Evolutionary conservation across 1,140 invertebrate species (phyloP).

Genomic region (Euschistus heros): DNA sequence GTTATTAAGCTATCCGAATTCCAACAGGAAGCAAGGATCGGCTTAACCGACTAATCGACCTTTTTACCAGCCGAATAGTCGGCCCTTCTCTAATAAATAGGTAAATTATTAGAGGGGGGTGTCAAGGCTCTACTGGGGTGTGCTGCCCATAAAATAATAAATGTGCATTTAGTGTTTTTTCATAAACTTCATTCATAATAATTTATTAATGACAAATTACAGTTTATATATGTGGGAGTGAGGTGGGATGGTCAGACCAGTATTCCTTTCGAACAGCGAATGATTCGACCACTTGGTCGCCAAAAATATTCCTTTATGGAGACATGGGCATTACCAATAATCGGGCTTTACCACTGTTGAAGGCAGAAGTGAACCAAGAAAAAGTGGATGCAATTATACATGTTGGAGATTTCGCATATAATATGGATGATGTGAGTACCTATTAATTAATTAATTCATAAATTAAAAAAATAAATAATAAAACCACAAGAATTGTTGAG

Average conservation of each 20-base stretch:
- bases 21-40: too few species aligned
- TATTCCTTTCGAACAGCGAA: slow-evolving; percentile 64
- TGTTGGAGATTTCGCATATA: slow-evolving; percentile 93
- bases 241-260: slow-evolving; percentile 62
- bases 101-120: too few species aligned
- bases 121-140: too few species aligned
- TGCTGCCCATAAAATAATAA: too few species aligned
- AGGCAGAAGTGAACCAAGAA: slow-evolving; percentile 67
- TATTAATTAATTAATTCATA: slow-evolving; percentile 2
- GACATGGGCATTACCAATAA: slow-evolving; percentile 88
- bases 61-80: too few species aligned
- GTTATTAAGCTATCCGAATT: too few species aligned
- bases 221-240: slow-evolving; percentile 78
- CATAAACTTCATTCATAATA: too few species aligned
- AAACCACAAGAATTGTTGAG: too few species aligned
- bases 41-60: too few species aligned
- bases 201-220: slow-evolving; percentile 17
- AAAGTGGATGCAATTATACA: slow-evolving; percentile 82
- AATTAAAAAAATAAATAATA: too few species aligned
- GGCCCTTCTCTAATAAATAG: too few species aligned
- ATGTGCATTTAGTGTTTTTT: too few species aligned
- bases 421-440: slow-evolving; percentile 64
- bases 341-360: slow-evolving; percentile 62
- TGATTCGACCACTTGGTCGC: slow-evolving; percentile 55
- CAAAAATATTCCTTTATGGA: slow-evolving; percentile 73